These are phyloP conservation scores for Tetrao urogallus DNA, from an alignment of 2,113 vertebrate genomes.

Conservation along the genomic window DNA sequence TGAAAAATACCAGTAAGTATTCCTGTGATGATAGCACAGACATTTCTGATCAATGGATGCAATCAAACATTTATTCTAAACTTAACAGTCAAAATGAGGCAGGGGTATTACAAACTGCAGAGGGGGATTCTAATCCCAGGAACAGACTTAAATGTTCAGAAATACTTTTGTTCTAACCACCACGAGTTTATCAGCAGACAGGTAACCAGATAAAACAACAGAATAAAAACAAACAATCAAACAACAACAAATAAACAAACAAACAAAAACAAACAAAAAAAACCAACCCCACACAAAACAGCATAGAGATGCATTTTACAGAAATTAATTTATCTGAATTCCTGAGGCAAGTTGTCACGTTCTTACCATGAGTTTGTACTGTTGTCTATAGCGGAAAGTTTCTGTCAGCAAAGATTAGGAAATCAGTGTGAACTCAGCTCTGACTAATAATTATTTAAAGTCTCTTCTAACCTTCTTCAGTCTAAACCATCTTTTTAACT, in stretches of 20 bases:
- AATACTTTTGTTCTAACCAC: not conserved
- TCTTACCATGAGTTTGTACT: slow-evolving; percentile 19
- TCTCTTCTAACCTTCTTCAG: slow-evolving; percentile 42
- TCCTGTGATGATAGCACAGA: not conserved
- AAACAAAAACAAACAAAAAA: too few relatives aligned
- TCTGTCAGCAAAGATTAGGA: not conserved
- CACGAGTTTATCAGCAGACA: not conserved
- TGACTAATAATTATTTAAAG: slow-evolving; percentile 52
- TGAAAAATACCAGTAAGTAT: not conserved
- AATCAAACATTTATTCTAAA: not conserved
- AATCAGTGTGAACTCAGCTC: slow-evolving; percentile 50
- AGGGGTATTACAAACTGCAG: not conserved
- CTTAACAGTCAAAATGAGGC: not conserved
- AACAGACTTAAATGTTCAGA: not conserved
- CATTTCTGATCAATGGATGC: not conserved
- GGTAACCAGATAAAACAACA: not conserved
- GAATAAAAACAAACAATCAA: not conserved
- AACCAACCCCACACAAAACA: too few relatives aligned
- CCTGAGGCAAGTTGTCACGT: not conserved
- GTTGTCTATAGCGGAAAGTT: not conserved
- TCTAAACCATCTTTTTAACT: not conserved
- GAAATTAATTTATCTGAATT: not conserved
- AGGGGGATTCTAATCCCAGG: not conserved
- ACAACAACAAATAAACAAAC: too few relatives aligned
- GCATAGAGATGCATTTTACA: not conserved